Conservation (phyloP, 2,888 invertebrate species). For the Branchinecta sandiegonensis region DNA sequence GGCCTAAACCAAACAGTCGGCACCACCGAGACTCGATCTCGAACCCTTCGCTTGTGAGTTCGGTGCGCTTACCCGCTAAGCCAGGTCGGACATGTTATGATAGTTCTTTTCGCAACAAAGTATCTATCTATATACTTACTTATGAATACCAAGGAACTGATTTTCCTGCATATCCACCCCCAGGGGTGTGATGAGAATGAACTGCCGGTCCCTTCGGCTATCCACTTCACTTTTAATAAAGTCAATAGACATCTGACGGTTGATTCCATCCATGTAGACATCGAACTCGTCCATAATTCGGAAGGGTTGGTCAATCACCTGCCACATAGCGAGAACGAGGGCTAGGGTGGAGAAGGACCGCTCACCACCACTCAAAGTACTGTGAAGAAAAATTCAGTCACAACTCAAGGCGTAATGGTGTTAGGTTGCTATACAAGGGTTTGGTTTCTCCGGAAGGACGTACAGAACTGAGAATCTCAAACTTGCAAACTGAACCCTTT, state of each 20-base stretch:
- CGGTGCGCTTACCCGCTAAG: no score
- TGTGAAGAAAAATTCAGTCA: background rate
- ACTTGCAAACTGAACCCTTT: no score
- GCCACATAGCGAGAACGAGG: slow-evolving; percentile 84
- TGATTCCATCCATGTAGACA: slow-evolving; percentile 84
- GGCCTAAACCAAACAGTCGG: no score
- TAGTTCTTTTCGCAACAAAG: background rate
- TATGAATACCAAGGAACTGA: background rate
- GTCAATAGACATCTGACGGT: slow-evolving; percentile 60
- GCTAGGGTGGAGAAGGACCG: slow-evolving; percentile 89
- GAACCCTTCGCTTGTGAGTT: no score
- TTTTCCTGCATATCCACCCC: slow-evolving; percentile 42
- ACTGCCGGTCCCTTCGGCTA: slow-evolving; percentile 53
- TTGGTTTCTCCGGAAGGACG: no score
- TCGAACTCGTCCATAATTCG: slow-evolving; percentile 92
- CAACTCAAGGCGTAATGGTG: no score
- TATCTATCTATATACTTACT: background rate
- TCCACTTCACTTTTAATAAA: slow-evolving; percentile 60
- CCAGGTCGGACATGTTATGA: no score
- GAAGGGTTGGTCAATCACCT: slow-evolving; percentile 78
- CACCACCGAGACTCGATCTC: no score
- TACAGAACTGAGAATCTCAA: no score
- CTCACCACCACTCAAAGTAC: slow-evolving; percentile 58
- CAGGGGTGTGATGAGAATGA: slow-evolving; percentile 77
- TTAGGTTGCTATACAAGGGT: no score